Base-by-base conservation (phyloP, 30 jellyfish, hydroid and myxozoan species). In the Turritopsis dohrnii region DNA sequence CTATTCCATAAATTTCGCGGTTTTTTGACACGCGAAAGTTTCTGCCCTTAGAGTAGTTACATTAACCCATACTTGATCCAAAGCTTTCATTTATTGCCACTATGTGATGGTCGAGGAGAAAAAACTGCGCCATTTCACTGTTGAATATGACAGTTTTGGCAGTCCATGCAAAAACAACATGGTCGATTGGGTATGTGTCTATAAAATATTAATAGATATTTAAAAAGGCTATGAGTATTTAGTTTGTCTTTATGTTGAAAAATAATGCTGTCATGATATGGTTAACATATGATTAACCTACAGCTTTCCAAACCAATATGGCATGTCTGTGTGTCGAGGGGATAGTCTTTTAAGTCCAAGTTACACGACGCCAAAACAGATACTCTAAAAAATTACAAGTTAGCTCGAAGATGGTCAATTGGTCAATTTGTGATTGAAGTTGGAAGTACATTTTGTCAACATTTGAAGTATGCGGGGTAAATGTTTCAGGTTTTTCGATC, bases 321-420 rank as follows among this genome's bases (percentile, higher is more conserved):
- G 74, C 97, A 90, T 19, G 81, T 77, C 66, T 90, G 97, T 8
- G 87, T 86, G 75, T 90, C 97, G 94, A 90, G 86, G 1, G 97
- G 97, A 83, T 90, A 90, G 65, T 89, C 72, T 29, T 89, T 60
- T 71, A 90, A 72, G 81, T 90, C 94, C 7, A 90, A 89, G 65
- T 88, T 72, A 72, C 97, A 90, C n/a, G 96, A 77, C n/a, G 95
- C 92, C 25, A 30, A 27, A 18, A 81, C 90, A 21, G 94, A 26
- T 20, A 72, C 80, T 79, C 94, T 86, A 65, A 0, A 72, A 83
- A 31, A 5, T 5, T 3, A 13, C 5, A 13, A 41, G 13, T 3
- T 41, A 41, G 13, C n/a, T 3, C 60, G 60, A 41, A 41, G 13
- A 3, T 3, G 5, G 13, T 41, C 13, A 41, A 41, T 13, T 41